These are phyloP conservation scores for Hoplostethus atlanticus DNA, from an alignment of 2,797 vertebrate species.

Conservation along the genomic window DNA sequence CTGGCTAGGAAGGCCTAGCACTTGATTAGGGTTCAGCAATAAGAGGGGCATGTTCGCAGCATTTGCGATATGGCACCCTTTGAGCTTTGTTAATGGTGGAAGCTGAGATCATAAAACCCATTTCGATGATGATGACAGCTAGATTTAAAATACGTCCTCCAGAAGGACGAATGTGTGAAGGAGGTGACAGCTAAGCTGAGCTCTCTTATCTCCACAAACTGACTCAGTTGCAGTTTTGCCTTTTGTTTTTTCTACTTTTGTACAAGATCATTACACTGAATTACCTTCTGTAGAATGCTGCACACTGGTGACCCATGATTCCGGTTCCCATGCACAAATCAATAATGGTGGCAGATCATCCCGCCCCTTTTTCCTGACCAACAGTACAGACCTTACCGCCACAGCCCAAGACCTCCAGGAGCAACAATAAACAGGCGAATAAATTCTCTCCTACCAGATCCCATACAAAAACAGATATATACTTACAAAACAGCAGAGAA, in stretches of 20 bases:
- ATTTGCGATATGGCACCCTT: conserved; percentile 64
- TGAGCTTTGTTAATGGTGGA: conserved; percentile 75
- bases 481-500: background rate
- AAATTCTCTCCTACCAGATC: conserved; percentile 2
- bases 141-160: conserved; percentile 77
- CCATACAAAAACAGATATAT: conserved; percentile 1
- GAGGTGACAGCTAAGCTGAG: conserved; percentile 48
- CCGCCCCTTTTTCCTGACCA: conserved; percentile 14
- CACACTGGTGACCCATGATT: conserved; percentile 46
- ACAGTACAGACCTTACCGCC: conserved; percentile 16
- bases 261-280: conserved; percentile 41
- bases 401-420: conserved; percentile 6
- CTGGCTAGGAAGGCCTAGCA: background rate
- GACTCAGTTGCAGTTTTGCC: conserved; percentile 29
- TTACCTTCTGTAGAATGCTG: conserved; percentile 24
- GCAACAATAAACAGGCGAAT: background rate
- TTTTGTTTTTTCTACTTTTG: conserved; percentile 45
- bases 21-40: conserved; percentile 17
- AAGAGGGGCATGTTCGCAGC: conserved; percentile 48
- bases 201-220: conserved; percentile 34
- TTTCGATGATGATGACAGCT: conserved; percentile 74
- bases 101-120: conserved; percentile 75
- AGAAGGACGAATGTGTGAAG: conserved; percentile 64
- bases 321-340: conserved; percentile 47
- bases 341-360: conserved; percentile 46